Percentiles rank a stretch among this genome's conserved stretches.
Evolutionary conservation across 2,888 invertebrate genomes (phyloP).

Genomic region (Cryptosula pallasiana): DNA sequence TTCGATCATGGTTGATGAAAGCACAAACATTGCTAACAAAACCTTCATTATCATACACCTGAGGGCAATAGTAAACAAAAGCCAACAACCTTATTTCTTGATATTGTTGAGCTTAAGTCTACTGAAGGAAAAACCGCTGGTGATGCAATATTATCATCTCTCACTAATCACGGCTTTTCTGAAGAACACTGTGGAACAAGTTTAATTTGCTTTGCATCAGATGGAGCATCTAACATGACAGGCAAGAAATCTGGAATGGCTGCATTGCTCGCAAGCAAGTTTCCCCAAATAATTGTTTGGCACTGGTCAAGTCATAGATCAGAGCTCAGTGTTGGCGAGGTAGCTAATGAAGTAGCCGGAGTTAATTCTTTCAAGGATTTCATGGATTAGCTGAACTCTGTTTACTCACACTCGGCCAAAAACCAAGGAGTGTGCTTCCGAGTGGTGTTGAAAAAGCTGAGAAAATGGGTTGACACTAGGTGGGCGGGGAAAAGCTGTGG

Average conservation of each 20-base stretch:
- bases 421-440: not conserved
- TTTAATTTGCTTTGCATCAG: too few species aligned
- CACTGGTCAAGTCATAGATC: conserved; percentile 10
- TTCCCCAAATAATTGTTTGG: not conserved
- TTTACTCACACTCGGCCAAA: not conserved
- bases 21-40: not conserved
- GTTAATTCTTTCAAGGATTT: not conserved
- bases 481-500: not conserved
- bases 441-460: not conserved
- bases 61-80: not conserved
- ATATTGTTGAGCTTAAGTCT: not conserved
- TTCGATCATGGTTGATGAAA: not conserved
- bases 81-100: not conserved
- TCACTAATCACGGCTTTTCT: not conserved
- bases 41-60: not conserved
- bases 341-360: not conserved
- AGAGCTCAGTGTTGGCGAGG: not conserved
- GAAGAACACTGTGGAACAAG: too few species aligned
- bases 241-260: not conserved
- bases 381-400: not conserved
- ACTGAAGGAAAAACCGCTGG: not conserved
- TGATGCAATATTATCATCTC: not conserved
- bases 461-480: not conserved
- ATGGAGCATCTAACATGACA: too few species aligned
- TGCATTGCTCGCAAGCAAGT: not conserved